Base-by-base conservation (phyloP, 2,113 vertebrate genomes). In the Salvelinus namaycush region DNA sequence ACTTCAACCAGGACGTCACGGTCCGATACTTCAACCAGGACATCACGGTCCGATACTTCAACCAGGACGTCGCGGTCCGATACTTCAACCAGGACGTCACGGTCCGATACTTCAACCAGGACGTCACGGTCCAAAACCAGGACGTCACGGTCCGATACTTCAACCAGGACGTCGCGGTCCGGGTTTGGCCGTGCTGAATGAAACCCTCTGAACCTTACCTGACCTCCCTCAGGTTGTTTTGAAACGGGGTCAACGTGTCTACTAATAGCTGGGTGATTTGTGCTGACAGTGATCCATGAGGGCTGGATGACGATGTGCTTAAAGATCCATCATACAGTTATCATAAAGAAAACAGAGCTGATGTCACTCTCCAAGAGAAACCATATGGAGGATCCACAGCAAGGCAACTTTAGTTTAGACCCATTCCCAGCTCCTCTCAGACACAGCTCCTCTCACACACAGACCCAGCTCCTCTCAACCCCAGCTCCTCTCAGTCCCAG, bases 321-420 rank as follows among this genome's bases (percentile, higher is more conserved):
- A 85, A 82, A 84, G 81, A 77, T 75, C 86, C 89, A 90, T 91
- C 87, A 89, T 85, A 87, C 88, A 87, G 87, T 86, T 90, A 90
- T 91, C 89, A 90, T 76, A 90, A 90, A 90, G 85, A 90, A 92
- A 92, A 90, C 90, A 90, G 81, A 80, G 83, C n/a, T 1, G 39
- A 88, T 88, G 84, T 81, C 83, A 83, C 27, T 85, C 83, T 85
- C 78, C 76, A 79, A 84, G 84, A 89, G 80, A 84, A 89, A 87
- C 83, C 84, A 84, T 72, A 84, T 72, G 68, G 72, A 72, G 77
- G 81, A 87, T 85, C 90, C 83, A 88, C 90, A 92, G 84, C 74
- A 75, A 74, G 83, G 82, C 77, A 78, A 86, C 89, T 86, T 89
- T 88, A 65, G 27, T 3, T 48, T 14, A 49, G 48, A 49, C 48